These are phyloP conservation scores for Hydraecia micacea DNA, from an alignment of 2,888 invertebrate species.

Conservation along the genomic window DNA sequence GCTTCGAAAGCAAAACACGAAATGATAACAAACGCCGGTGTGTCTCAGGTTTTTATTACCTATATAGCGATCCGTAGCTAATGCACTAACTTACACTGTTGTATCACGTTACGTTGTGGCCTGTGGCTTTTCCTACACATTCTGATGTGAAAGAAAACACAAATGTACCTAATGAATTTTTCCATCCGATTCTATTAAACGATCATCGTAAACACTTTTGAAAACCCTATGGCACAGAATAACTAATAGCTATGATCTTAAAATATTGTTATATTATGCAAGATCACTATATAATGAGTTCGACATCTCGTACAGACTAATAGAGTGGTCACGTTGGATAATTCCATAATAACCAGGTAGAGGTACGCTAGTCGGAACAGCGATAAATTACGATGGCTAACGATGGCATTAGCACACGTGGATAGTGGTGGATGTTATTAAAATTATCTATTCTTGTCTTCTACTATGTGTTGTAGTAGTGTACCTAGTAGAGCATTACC, in stretches of 20 bases:
- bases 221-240: not conserved
- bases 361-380: not conserved
- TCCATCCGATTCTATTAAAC: constrained; percentile 9
- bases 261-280: constrained; percentile 10
- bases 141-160: constrained; percentile 32
- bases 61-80: constrained; percentile 65
- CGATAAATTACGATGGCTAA: constrained; percentile 11
- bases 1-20: constrained; percentile 73
- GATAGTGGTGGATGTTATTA: not conserved
- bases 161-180: constrained; percentile 12
- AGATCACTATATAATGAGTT: not conserved
- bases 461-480: not conserved
- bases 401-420: constrained; percentile 11
- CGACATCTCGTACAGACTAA: constrained; percentile 1
- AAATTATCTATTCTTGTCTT: not conserved
- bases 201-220: not conserved
- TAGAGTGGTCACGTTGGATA: constrained; percentile 6
- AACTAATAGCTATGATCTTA: too few species aligned
- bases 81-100: constrained; percentile 57
- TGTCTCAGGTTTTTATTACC: constrained; percentile 74
- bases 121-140: constrained; percentile 50
- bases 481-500: not conserved
- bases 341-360: constrained; percentile 33
- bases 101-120: constrained; percentile 45
- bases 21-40: constrained; percentile 73